Conservation (phyloP, 2,113 vertebrate species). For the Ceyx cyanopectus region DNA sequence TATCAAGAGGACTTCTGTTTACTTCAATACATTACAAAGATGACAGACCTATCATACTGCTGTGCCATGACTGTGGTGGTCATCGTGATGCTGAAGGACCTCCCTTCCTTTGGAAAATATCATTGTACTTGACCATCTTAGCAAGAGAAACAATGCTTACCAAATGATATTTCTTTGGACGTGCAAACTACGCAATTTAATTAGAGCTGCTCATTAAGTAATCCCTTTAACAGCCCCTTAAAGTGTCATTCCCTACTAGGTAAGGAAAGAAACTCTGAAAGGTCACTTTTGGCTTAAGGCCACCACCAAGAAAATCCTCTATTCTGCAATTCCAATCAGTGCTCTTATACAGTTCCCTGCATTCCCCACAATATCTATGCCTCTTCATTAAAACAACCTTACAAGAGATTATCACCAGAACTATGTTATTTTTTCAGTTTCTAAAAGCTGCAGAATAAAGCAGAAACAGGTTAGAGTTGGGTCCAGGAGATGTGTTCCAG, state of each 20-base stretch:
- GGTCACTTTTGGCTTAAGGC: background rate
- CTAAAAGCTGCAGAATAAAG: too few species aligned
- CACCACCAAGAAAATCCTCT: background rate
- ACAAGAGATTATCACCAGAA: background rate
- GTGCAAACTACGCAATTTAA: background rate
- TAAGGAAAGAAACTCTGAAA: conserved; percentile 3
- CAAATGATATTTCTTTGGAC: background rate
- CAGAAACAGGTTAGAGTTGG: background rate
- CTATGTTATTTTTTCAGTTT: background rate
- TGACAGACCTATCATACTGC: background rate
- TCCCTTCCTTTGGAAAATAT: background rate
- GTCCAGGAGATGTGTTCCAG: background rate
- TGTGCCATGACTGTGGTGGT: background rate
- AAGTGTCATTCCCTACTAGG: background rate
- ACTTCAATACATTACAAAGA: background rate
- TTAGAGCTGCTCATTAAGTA: background rate
- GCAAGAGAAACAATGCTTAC: background rate
- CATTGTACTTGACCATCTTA: background rate
- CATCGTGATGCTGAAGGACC: background rate
- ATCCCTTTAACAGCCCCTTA: background rate
- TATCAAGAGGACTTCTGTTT: background rate
- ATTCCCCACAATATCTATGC: background rate
- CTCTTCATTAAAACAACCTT: background rate
- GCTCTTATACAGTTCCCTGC: background rate
- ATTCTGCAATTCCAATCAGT: background rate